Evolutionary conservation across 2,888 invertebrate genomes (phyloP), one percentile per base, ranked within the genome.

Genomic region (Netelia virgata): DNA sequence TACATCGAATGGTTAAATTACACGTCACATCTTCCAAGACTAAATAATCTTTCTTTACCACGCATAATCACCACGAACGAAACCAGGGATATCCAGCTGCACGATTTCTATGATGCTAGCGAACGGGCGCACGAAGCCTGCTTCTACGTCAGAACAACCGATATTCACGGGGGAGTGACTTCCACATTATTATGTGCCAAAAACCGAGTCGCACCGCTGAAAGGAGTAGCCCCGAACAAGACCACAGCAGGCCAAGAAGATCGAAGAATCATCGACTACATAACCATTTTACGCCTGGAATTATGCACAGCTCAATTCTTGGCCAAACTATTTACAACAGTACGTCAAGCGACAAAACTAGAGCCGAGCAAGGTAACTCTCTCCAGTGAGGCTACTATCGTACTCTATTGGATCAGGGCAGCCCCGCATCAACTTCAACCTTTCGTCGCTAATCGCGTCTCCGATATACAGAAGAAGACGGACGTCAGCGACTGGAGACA

Each of bases 81-180:
- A 28, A 28, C 2, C 28, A 63, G 57, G 53, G 36, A 66, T 28
- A 36, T 66, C 3, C 66, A 66, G 41, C 36, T 66, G 10, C 66
- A 66, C n/a, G 66, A 43, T 9, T 66, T 66, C 1, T 28, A 43
- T 36, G 66, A 66, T 36, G 66, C 66, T 8, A 66, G 66, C 43
- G 66, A 66, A 41, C 76, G 36, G 9, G 88, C 82, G 0, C 89
- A 87, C 55, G 88, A 87, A 11, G 88, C 87, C 0, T 88, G 88
- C 61, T 28, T 28, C 28, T 5, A 28, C 5, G 28, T 28, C 28
- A 28, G 28, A 28, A 3, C 28, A 28, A 28, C 28, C 28, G 5
- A 28, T 5, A 28, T 5, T 28, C 28, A 28, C 28, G 28, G 28
- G 28, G 5, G 28, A 28, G 28, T 28, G 28, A 28, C 28, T 28